These are phyloP conservation scores for Spheniscus mendiculus DNA, from an alignment of 2,113 vertebrate genomes.

Conservation along the genomic window DNA sequence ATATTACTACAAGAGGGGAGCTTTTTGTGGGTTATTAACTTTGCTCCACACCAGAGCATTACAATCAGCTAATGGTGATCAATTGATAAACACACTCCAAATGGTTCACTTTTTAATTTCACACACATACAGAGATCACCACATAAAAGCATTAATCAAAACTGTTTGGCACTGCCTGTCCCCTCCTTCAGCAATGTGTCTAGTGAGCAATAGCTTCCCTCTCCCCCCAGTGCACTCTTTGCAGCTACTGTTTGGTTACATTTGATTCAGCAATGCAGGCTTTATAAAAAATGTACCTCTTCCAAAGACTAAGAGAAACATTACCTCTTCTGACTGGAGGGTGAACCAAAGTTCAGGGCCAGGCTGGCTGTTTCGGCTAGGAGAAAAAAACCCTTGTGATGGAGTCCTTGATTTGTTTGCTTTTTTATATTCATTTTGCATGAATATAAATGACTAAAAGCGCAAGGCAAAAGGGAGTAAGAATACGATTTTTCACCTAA, in stretches of 20 bases:
- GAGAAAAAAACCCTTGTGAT: neutral
- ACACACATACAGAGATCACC: neutral
- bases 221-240: neutral
- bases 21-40: neutral
- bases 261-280: neutral
- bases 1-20: neutral
- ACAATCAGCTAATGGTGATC: neutral
- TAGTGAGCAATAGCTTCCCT: neutral
- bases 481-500: neutral
- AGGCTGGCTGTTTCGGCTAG: neutral
- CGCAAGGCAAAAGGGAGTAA: neutral
- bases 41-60: neutral
- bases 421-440: neutral
- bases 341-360: conserved; percentile 1
- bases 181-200: neutral
- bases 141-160: neutral
- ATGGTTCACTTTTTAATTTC: neutral
- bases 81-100: neutral
- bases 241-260: neutral
- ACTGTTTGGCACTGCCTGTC: neutral
- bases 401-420: neutral
- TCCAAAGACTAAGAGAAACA: neutral
- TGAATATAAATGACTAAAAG: neutral
- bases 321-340: neutral
- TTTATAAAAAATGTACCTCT: neutral